phyloP scores from a whole-genome alignment of 2,888 invertebrate genomes.

The Stenotaenia linearis region DNA sequence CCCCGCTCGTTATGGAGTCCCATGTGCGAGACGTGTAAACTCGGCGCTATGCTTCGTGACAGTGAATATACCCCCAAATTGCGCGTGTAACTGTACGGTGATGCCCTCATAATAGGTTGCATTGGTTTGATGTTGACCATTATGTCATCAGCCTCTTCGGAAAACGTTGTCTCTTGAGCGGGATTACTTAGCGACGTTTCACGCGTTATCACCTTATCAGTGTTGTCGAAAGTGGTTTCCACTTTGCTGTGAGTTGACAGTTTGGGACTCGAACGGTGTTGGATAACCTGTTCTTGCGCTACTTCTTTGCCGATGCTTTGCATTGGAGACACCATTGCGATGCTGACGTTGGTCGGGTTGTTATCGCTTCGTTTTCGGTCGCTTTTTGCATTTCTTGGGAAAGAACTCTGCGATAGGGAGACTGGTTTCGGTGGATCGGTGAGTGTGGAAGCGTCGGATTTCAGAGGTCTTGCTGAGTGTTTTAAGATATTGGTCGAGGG shows the following conservation, averaged over 20 bases:
- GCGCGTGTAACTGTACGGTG: slow-evolving; percentile 43
- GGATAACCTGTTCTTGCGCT: slow-evolving; percentile 8
- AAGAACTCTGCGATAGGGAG: background rate
- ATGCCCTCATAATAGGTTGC: slow-evolving; percentile 63
- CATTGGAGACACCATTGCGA: slow-evolving; percentile 69
- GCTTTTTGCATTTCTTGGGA: slow-evolving; percentile 14
- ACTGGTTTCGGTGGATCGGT: slow-evolving; percentile 39
- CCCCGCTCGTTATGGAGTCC: slow-evolving; percentile 26
- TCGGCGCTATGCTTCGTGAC: slow-evolving; percentile 32
- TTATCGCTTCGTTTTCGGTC: slow-evolving; percentile 31
- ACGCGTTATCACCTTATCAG: slow-evolving; percentile 36
- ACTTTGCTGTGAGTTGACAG: slow-evolving; percentile 38
- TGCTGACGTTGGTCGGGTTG: slow-evolving; percentile 40
- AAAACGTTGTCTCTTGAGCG: slow-evolving; percentile 42
- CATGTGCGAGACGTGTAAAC: slow-evolving; percentile 36
- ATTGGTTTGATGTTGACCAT: slow-evolving; percentile 80
- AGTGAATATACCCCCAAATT: slow-evolving; percentile 34
- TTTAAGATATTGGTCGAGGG: background rate
- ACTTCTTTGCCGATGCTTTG: slow-evolving; percentile 47
- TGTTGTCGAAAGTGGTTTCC: slow-evolving; percentile 40
- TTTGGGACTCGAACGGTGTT: slow-evolving; percentile 27
- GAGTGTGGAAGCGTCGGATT: slow-evolving; percentile 34
- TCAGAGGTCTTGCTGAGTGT: slow-evolving; percentile 26
- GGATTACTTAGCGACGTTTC: slow-evolving; percentile 38
- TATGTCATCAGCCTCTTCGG: slow-evolving; percentile 52